Percentiles rank a stretch among this genome's conserved stretches.
These are phyloP conservation scores for Nothoprocta perdicaria DNA, from an alignment of 2,113 vertebrate species.

Conservation along the genomic window DNA sequence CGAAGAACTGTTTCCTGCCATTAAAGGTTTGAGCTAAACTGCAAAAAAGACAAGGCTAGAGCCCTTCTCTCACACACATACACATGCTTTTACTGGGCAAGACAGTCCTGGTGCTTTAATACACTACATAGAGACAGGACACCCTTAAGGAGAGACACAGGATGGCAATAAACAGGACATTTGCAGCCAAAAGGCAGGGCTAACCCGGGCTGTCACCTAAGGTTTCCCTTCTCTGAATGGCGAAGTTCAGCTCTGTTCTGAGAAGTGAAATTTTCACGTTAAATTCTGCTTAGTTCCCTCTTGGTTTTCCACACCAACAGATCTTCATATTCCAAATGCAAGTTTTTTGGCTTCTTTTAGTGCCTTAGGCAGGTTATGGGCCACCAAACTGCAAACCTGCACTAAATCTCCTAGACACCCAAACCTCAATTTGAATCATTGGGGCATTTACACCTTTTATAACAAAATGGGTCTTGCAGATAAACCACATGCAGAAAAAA, in stretches of 20 bases:
- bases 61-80: not conserved
- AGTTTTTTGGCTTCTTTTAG: not conserved
- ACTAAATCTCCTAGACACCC: not conserved
- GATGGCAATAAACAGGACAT: not conserved
- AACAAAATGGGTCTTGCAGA: not conserved
- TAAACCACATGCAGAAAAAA: not conserved
- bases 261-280: conserved; percentile 2
- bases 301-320: not conserved
- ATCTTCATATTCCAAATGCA: not conserved
- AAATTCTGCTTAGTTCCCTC: not conserved
- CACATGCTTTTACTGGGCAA: not conserved
- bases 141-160: not conserved
- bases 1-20: not conserved
- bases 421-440: not conserved
- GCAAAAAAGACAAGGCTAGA: not conserved
- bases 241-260: not conserved
- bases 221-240: not conserved
- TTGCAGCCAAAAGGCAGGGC: not conserved
- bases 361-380: not conserved
- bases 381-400: not conserved
- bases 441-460: not conserved
- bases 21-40: not conserved
- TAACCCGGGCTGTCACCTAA: not conserved
- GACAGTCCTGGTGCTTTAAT: not conserved
- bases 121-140: not conserved